Conservation (phyloP, 1,140 invertebrate species). For the Drosophila burlai region DNA sequence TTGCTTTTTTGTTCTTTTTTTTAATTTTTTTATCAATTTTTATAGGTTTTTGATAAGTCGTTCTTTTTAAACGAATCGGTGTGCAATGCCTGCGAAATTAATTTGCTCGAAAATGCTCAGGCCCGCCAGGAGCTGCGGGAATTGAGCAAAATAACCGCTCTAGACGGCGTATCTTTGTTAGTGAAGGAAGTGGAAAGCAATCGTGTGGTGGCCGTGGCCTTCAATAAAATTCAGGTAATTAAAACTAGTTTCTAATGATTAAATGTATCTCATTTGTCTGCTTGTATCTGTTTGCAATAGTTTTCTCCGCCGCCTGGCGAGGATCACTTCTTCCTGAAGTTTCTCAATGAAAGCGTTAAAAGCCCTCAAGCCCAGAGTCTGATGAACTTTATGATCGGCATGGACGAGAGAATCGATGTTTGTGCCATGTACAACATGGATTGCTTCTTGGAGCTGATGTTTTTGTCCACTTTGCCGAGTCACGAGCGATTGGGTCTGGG, state of each 20-base stretch:
- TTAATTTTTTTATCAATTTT: slow-evolving; percentile 13
- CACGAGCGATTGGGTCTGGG: slow-evolving; percentile 86
- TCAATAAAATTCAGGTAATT: slow-evolving; percentile 89
- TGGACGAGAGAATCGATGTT: slow-evolving; percentile 87
- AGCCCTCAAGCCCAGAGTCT: slow-evolving; percentile 86
- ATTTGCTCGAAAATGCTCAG: slow-evolving; percentile 85
- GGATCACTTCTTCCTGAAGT: slow-evolving; percentile 87
- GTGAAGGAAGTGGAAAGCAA: slow-evolving; percentile 86
- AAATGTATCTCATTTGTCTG: not conserved
- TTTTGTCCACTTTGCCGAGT: slow-evolving; percentile 86
- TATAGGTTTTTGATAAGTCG: slow-evolving; percentile 86
- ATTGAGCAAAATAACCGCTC: slow-evolving; percentile 86
- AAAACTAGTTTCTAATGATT: not conserved
- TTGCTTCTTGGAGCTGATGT: slow-evolving; percentile 89
- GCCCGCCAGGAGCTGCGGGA: slow-evolving; percentile 87
- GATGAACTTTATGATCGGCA: slow-evolving; percentile 87
- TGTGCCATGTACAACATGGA: slow-evolving; percentile 87
- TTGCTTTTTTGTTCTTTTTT: slow-evolving; percentile 29
- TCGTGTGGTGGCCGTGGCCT: slow-evolving; percentile 87
- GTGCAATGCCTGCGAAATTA: slow-evolving; percentile 86
- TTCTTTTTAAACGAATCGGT: slow-evolving; percentile 88
- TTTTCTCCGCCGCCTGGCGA: slow-evolving; percentile 82
- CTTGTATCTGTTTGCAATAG: slow-evolving; percentile 18
- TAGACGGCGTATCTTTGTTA: slow-evolving; percentile 88
- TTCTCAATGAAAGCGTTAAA: slow-evolving; percentile 86